Conservation (phyloP, 2,888 invertebrate genomes). For the Dasysyrphus albostriatus region DNA sequence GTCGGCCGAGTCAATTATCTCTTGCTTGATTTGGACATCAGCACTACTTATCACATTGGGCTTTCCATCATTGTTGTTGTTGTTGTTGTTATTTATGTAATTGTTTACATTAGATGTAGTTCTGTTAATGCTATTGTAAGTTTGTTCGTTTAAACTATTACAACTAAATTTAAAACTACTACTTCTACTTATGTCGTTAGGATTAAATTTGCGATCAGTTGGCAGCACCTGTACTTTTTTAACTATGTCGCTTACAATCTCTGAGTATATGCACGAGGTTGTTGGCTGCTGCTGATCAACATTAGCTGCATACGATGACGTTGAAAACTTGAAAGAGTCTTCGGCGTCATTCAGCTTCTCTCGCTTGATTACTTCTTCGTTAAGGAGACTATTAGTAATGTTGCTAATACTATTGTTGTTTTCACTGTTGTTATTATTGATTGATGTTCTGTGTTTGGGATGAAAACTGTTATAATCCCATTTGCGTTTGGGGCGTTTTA, state of each 20-base stretch:
- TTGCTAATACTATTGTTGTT: conserved; percentile 77
- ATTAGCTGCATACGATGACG: conserved; percentile 39
- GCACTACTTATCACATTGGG: conserved; percentile 83
- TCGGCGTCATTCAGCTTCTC: conserved; percentile 78
- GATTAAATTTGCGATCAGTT: conserved; percentile 57
- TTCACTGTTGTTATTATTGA: conserved; percentile 70
- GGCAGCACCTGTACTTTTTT: conserved; percentile 55
- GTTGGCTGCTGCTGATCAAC: conserved; percentile 52
- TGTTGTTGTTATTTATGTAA: conserved; percentile 78
- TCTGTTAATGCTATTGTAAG: conserved; percentile 79
- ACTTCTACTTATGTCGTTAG: conserved; percentile 70
- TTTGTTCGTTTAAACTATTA: conserved; percentile 75
- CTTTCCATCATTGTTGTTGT: conserved; percentile 81
- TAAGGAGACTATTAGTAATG: conserved; percentile 77
- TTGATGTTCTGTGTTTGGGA: conserved; percentile 69
- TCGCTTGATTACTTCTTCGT: conserved; percentile 78
- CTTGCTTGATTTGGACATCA: conserved; percentile 81
- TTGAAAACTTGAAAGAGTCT: conserved; percentile 50
- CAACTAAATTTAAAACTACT: conserved; percentile 76
- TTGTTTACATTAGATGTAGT: conserved; percentile 76
- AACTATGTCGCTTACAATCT: conserved; percentile 48
- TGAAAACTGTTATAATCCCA: conserved; percentile 68
- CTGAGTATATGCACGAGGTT: conserved; percentile 53
- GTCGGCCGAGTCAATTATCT: conserved; percentile 79
- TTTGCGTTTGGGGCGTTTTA: conserved; percentile 76